Conservation (phyloP, 2,888 invertebrate species). For the Lypha dubia region DNA sequence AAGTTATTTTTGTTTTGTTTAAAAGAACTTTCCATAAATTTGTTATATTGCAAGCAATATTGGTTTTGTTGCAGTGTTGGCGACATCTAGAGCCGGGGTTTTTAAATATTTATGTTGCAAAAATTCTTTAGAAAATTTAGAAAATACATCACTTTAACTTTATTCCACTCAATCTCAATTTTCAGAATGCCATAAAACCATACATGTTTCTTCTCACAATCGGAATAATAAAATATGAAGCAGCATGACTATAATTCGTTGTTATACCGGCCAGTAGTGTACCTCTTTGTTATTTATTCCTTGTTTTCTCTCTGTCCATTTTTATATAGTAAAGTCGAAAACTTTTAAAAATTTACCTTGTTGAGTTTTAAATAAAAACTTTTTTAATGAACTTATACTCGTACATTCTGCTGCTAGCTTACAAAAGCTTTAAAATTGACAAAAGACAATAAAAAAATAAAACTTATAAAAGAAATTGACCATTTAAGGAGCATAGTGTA, state of each 20-base stretch:
- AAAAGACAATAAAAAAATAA: background rate
- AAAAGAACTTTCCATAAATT: background rate
- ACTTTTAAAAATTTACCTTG: constrained; percentile 8
- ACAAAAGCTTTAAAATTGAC: background rate
- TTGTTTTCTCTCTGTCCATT: background rate
- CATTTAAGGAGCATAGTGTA: background rate
- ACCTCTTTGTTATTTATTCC: background rate
- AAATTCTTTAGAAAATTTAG: too few species aligned
- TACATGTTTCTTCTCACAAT: too few species aligned
- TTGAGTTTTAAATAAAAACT: constrained; percentile 13
- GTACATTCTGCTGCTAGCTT: background rate
- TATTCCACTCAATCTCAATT: too few species aligned
- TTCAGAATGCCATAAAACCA: background rate
- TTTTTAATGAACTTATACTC: constrained; percentile 34
- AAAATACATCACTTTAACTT: too few species aligned
- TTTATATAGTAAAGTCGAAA: background rate
- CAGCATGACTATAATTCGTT: background rate
- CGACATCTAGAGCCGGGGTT: background rate
- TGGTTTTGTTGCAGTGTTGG: background rate
- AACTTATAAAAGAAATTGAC: background rate
- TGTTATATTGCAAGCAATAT: background rate
- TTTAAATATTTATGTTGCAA: too few species aligned
- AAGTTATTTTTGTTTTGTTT: constrained; percentile 1
- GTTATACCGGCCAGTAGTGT: background rate
- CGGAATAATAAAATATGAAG: too few species aligned